Evolutionary conservation across 2,888 invertebrate genomes (phyloP).

Genomic region (Tineola bisselliella): DNA sequence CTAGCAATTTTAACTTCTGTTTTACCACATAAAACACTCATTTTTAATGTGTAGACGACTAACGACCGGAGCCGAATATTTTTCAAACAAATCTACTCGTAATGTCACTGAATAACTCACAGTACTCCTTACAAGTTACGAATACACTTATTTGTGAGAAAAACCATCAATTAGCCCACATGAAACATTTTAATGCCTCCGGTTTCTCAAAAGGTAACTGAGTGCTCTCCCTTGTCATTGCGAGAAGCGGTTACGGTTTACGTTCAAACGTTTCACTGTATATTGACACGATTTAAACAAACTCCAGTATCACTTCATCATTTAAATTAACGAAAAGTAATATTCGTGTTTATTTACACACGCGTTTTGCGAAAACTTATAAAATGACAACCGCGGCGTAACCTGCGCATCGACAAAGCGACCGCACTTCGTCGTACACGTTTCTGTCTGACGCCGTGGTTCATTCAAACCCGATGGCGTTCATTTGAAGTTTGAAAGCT

Average conservation of each 20-base stretch:
- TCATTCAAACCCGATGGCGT: slow-evolving; percentile 14
- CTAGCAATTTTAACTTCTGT: slow-evolving; percentile 69
- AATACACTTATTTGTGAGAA: slow-evolving; percentile 59
- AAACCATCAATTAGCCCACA: slow-evolving; percentile 59
- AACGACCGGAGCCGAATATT: slow-evolving; percentile 35
- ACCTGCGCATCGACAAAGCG: slow-evolving; percentile 66
- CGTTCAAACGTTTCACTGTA: slow-evolving; percentile 54
- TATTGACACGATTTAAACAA: slow-evolving; percentile 54
- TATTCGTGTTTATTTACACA: slow-evolving; percentile 63
- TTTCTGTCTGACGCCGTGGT: slow-evolving; percentile 35
- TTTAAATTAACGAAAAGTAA: slow-evolving; percentile 49
- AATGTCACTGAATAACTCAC: slow-evolving; percentile 61
- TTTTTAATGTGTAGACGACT: slow-evolving; percentile 42
- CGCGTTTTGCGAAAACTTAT: slow-evolving; percentile 52
- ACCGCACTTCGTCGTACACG: slow-evolving; percentile 68
- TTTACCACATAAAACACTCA: slow-evolving; percentile 65
- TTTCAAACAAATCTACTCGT: slow-evolving; percentile 33
- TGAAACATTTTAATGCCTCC: slow-evolving; percentile 65
- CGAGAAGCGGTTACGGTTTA: slow-evolving; percentile 62
- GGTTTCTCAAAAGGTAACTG: slow-evolving; percentile 63
- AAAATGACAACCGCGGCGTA: slow-evolving; percentile 52
- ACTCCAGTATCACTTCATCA: slow-evolving; percentile 60
- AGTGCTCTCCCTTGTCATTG: slow-evolving; percentile 66
- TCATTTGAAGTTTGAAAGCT: slow-evolving; percentile 12
- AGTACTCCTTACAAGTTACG: slow-evolving; percentile 58